phyloP scores from a whole-genome alignment of 2,113 vertebrate genomes.

The Cacatua alba region DNA sequence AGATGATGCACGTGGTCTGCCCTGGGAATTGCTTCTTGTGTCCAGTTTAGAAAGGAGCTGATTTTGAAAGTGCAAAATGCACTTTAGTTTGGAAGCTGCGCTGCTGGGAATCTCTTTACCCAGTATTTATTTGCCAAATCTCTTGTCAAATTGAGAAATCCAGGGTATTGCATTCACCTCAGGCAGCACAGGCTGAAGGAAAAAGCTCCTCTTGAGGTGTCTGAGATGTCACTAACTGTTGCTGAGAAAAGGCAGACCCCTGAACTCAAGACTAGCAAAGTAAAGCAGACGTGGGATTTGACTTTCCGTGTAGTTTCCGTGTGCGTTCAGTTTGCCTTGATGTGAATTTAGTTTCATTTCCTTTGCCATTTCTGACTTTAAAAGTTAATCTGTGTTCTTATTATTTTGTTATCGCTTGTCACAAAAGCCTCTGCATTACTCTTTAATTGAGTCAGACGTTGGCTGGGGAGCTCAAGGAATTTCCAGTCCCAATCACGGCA shows the following conservation, averaged over 20 bases:
- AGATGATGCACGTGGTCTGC: not conserved
- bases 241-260: constrained; percentile 12
- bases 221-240: not conserved
- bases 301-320: not conserved
- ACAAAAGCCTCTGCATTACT: not conserved
- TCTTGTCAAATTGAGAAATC: not conserved
- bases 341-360: not conserved
- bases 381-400: not conserved
- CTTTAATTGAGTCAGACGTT: not conserved
- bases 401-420: not conserved
- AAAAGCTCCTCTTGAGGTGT: not conserved
- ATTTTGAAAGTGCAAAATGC: not conserved
- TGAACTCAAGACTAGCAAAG: not conserved
- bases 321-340: not conserved
- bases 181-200: not conserved
- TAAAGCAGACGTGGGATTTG: not conserved
- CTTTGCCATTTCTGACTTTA: not conserved
- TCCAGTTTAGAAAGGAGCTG: not conserved
- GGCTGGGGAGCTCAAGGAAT: not conserved
- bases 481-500: not conserved
- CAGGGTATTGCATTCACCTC: not conserved
- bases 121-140: not conserved
- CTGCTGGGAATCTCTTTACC: not conserved
- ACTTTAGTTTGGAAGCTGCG: not conserved
- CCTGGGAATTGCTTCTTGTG: not conserved